phyloP scores from a whole-genome alignment of 2,888 invertebrate species.

The Caenorhabditis afra region DNA sequence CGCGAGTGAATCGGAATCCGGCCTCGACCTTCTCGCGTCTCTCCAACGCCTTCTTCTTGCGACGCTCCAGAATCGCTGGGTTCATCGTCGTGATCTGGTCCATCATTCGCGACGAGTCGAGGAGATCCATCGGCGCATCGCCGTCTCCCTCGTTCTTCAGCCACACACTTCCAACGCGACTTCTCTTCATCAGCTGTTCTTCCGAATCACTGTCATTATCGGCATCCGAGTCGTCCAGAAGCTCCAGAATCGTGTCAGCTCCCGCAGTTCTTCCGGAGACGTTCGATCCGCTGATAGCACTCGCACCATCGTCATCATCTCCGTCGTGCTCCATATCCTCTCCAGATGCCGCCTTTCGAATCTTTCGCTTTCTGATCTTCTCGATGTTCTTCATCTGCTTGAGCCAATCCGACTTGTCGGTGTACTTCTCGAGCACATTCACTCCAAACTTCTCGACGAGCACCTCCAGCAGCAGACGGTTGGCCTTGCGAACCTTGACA shows the following conservation, averaged over 20 bases:
- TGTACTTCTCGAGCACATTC: constrained; percentile 69
- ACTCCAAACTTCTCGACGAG: constrained; percentile 76
- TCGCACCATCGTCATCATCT: constrained; percentile 63
- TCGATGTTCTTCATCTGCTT: constrained; percentile 76
- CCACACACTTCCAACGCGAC: constrained; percentile 69
- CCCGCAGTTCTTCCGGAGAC: constrained; percentile 71
- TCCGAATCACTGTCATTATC: constrained; percentile 68
- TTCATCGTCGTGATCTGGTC: constrained; percentile 70
- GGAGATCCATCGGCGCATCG: constrained; percentile 70
- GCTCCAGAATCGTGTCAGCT: constrained; percentile 76
- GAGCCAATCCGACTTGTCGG: constrained; percentile 71
- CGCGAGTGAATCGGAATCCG: constrained; percentile 71
- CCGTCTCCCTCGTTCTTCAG: constrained; percentile 71
- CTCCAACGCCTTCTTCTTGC: constrained; percentile 61
- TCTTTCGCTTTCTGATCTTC: constrained; percentile 67
- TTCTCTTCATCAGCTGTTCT: constrained; percentile 63
- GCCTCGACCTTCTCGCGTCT: constrained; percentile 64
- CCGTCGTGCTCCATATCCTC: constrained; percentile 62
- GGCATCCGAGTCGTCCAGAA: constrained; percentile 75
- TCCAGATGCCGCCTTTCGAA: constrained; percentile 49
- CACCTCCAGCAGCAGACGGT: constrained; percentile 74
- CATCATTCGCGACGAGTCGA: constrained; percentile 70
- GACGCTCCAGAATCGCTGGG: constrained; percentile 62
- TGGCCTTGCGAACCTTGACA: constrained; percentile 75
- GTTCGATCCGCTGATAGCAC: constrained; percentile 62